Base-by-base conservation (phyloP, 2,797 vertebrate genomes). In the Acanthurus leucopareius region DNA sequence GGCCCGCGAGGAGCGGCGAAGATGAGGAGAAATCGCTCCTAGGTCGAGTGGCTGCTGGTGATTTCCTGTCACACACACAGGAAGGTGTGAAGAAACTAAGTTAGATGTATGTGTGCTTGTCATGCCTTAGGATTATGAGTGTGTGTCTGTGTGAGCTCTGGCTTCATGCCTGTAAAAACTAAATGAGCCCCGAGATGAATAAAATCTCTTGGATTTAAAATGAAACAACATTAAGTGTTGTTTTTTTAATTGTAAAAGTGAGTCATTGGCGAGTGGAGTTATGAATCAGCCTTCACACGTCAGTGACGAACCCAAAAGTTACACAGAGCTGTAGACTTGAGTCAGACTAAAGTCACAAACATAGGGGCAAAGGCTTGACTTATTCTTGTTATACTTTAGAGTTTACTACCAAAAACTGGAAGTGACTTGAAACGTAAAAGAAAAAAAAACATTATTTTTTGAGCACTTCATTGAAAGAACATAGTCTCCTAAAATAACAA, bases 21-120 rank as follows among this genome's bases (percentile, higher is more conserved):
- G 79, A 90, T 82, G 88, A 88, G 84, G 83, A 87, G 90, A 74
- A 65, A 85, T 38, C 54, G 77, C 86, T 88, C 84, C 80, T 11
- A 48, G 86, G 84, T 86, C 62, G 86, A 92, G 89, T 90, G 85
- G 81, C 85, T 90, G 84, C 80, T 11, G 77, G 84, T 89, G 75
- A 82, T 88, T 89, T 90, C 88, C 89, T 86, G 87, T 90, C 89
- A 77, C 73, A 77, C 76, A 63, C 58, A 59, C 49, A 45, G 67
- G 75, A 80, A 88, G 86, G 86, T 88, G 76, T 74, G 74, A 71
- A 81, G 83, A 73, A 73, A 77, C 48, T 9, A 44, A 86, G 74
- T 73, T 49, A 15, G 17, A 67, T 17, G 69, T 20, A n/a, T 62
- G 63, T 68, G 64, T 40, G 62, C 51, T 64, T 65, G 73, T 75